These are phyloP conservation scores for Pseudomyrmex dendroicus DNA, from an alignment of 1,140 invertebrate species.

Conservation along the genomic window DNA sequence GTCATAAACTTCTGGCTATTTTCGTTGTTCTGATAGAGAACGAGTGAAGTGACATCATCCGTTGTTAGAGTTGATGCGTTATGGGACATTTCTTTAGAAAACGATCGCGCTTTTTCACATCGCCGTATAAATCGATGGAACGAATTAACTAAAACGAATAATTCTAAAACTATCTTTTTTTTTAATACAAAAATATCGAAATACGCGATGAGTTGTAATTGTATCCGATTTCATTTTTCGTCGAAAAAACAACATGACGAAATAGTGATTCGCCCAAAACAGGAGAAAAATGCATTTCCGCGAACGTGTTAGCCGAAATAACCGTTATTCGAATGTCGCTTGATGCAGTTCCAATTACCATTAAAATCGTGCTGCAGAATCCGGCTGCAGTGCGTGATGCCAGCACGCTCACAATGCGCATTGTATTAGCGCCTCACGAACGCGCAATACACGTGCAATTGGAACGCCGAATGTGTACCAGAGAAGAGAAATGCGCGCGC, in stretches of 20 bases:
- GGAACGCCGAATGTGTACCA: conserved; percentile 3
- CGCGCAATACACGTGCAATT: conserved; percentile 46
- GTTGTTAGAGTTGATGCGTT: conserved; percentile 7
- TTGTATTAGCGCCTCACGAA: conserved; percentile 39
- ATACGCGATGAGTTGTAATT: too few species aligned
- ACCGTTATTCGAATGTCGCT: conserved; percentile 35
- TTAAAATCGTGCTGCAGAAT: conserved; percentile 44
- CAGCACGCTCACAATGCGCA: conserved; percentile 43
- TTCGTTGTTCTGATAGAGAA: not conserved
- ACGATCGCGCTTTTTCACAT: not conserved
- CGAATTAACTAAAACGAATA: not conserved
- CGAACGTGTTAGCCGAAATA: conserved; percentile 2
- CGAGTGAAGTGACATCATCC: not conserved
- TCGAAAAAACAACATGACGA: conserved; percentile 1
- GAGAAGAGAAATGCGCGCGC: conserved; percentile 39
- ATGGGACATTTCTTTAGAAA: not conserved
- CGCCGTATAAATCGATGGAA: not conserved
- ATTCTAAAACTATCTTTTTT: not conserved
- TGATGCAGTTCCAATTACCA: conserved; percentile 40
- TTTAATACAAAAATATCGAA: too few species aligned
- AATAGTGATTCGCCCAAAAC: not conserved
- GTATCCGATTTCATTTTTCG: not conserved
- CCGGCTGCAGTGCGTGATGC: conserved; percentile 10
- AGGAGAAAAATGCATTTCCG: not conserved
- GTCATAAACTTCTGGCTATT: conserved; percentile 14